These are phyloP conservation scores for Rafetus swinhoei DNA, from an alignment of 2,113 vertebrate species.

Conservation along the genomic window DNA sequence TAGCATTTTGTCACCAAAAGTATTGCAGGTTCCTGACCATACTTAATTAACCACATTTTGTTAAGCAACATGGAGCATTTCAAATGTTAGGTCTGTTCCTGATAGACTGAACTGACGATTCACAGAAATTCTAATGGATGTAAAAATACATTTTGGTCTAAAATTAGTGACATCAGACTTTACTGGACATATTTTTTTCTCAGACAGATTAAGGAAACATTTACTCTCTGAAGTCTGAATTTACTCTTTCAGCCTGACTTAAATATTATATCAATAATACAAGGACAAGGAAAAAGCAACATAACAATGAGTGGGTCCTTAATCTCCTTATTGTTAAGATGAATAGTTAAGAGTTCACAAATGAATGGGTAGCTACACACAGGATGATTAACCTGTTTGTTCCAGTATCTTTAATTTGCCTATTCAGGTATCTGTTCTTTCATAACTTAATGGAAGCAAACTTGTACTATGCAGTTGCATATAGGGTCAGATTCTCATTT, in stretches of 20 bases:
- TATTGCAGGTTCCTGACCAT: fast-evolving
- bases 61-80: neutral
- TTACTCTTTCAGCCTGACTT: neutral
- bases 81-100: neutral
- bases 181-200: neutral
- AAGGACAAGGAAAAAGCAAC: neutral
- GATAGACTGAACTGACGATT: neutral
- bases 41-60: neutral
- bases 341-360: neutral
- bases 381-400: neutral
- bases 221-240: neutral
- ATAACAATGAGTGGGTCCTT: neutral
- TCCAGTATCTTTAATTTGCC: neutral
- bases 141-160: fast-evolving
- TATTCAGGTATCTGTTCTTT: neutral
- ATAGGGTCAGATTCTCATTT: neutral
- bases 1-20: conserved; percentile 23
- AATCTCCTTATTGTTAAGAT: neutral
- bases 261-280: neutral
- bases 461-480: neutral
- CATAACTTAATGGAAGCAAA: neutral
- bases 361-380: neutral
- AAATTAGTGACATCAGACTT: neutral
- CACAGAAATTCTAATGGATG: neutral
- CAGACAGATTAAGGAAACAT: neutral